A percentile compares a stretch with the other conserved stretches of the same genome.
phyloP scores from a whole-genome alignment of 2,888 invertebrate genomes.

The Conistra vaccinii region DNA sequence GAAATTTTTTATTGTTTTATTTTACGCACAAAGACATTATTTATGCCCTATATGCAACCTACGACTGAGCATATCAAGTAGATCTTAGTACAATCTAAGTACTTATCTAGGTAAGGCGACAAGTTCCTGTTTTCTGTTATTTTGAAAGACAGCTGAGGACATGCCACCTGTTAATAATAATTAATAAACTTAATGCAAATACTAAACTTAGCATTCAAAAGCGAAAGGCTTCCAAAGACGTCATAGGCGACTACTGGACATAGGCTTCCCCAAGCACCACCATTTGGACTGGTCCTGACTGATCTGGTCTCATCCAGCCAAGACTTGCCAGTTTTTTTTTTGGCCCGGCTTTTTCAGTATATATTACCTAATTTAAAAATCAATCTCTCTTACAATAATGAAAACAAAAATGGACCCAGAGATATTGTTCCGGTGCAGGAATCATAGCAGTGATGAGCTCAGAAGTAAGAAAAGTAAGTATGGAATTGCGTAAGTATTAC shows the following conservation, averaged over 20 bases:
- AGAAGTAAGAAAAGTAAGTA: slow-evolving; percentile 6
- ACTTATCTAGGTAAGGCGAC: slow-evolving; percentile 11
- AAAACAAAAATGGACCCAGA: not conserved
- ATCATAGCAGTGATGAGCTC: not conserved
- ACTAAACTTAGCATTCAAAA: not conserved
- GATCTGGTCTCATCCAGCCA: too few species aligned
- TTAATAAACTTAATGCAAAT: not conserved
- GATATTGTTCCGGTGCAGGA: not conserved
- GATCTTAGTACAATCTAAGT: slow-evolving; percentile 12
- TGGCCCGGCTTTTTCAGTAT: not conserved
- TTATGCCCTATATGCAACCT: not conserved
- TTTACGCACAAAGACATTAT: slow-evolving; percentile 61
- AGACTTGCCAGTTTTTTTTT: too few species aligned
- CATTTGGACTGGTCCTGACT: too few species aligned
- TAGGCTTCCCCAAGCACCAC: too few species aligned
- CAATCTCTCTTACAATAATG: not conserved
- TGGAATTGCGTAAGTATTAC: not conserved
- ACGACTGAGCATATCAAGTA: slow-evolving; percentile 17
- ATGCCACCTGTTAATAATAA: not conserved
- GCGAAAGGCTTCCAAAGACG: too few species aligned
- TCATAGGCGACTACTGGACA: too few species aligned
- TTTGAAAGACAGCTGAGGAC: slow-evolving; percentile 19
- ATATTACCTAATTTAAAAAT: not conserved
- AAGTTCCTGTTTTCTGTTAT: not conserved
- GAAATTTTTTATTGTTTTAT: slow-evolving; percentile 85